Evolutionary conservation across 2,113 vertebrate species (phyloP).

Genomic region (Eudorcas thomsonii): DNA sequence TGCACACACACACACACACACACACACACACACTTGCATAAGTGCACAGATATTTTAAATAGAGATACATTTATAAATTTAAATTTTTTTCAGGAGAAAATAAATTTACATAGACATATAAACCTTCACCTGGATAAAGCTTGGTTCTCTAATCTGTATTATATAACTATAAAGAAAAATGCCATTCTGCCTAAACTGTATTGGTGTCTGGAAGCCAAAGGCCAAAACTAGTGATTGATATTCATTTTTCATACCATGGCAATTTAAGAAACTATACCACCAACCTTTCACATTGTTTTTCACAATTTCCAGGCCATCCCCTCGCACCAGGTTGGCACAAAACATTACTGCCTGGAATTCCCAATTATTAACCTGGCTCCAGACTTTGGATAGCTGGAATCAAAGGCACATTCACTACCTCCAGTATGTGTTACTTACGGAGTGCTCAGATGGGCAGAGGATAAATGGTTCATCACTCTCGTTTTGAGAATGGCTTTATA

Average conservation of each 20-base stretch:
- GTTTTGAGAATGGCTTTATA: not conserved
- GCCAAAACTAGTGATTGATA: not conserved
- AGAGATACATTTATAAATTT: not conserved
- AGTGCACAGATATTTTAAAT: not conserved
- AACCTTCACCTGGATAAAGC: not conserved
- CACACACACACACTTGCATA: not conserved
- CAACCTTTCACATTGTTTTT: not conserved
- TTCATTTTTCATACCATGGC: not conserved
- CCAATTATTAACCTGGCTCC: not conserved
- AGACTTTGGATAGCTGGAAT: not conserved
- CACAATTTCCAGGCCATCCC: not conserved
- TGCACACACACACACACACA: not conserved
- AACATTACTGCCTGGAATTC: not conserved
- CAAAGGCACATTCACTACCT: not conserved
- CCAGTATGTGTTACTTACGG: not conserved
- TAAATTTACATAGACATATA: not conserved
- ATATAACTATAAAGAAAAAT: not conserved
- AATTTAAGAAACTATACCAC: not conserved
- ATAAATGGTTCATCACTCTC: not conserved
- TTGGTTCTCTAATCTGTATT: not conserved
- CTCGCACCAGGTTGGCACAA: not conserved
- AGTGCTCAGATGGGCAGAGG: not conserved
- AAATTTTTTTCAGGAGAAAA: not conserved
- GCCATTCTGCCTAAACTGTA: not conserved
- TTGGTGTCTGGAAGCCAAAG: not conserved